A percentile compares a stretch with the other conserved stretches of the same genome.
Evolutionary conservation across 2,113 vertebrate species (phyloP).

Genomic region (Lichenostomus cassidix): DNA sequence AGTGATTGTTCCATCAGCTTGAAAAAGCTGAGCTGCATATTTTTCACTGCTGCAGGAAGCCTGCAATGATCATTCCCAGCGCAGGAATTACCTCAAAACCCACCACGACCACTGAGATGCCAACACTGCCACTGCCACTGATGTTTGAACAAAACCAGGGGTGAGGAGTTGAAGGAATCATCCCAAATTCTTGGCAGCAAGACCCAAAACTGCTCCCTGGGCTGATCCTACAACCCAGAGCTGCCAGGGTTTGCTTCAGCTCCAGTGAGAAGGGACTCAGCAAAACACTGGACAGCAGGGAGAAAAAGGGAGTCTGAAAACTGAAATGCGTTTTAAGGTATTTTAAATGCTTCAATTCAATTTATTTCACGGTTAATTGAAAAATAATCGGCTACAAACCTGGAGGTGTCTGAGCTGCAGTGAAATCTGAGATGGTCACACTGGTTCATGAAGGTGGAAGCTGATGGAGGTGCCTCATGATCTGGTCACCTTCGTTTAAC

Average conservation of each 20-base stretch:
- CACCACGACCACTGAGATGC: not conserved
- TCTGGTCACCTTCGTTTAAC: not conserved
- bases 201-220: accelerated
- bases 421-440: not conserved
- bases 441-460: not conserved
- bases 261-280: not conserved
- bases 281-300: accelerated
- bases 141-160: not conserved
- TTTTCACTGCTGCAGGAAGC: not conserved
- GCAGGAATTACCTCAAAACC: not conserved
- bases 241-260: not conserved
- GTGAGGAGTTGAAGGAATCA: not conserved
- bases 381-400: not conserved
- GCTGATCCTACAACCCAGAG: not conserved
- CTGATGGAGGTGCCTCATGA: accelerated
- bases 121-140: not conserved
- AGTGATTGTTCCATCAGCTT: not conserved
- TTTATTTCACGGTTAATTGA: not conserved
- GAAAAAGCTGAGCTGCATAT: not conserved
- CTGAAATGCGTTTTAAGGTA: not conserved
- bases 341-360: not conserved
- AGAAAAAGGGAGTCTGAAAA: accelerated
- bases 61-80: not conserved
- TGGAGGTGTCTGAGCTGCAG: not conserved
- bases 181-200: not conserved